Evolutionary conservation across 2,888 invertebrate species (phyloP).

Genomic region (Clistopyga incitator): DNA sequence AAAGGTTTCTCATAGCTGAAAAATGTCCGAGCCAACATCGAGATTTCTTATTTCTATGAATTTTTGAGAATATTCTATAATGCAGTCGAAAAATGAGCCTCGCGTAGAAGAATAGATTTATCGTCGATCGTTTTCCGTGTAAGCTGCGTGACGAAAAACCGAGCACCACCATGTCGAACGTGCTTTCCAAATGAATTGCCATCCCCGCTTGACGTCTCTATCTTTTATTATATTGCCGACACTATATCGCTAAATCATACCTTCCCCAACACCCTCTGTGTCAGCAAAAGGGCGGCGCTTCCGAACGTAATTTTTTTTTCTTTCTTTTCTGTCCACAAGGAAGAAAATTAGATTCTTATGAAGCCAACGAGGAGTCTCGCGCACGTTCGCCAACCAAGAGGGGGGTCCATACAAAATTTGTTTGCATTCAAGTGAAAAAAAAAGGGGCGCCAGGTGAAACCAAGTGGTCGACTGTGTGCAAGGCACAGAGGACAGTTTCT

Average conservation of each 20-base stretch:
- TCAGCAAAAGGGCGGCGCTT: slow-evolving; percentile 60
- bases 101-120: slow-evolving; percentile 63
- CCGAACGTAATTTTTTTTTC: slow-evolving; percentile 31
- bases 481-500: slow-evolving; percentile 10
- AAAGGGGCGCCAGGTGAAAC: slow-evolving; percentile 79
- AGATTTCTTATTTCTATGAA: slow-evolving; percentile 30
- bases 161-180: slow-evolving; percentile 56
- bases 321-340: slow-evolving; percentile 38
- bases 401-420: slow-evolving; percentile 81
- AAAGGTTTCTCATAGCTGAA: background rate
- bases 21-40: background rate
- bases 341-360: slow-evolving; percentile 81
- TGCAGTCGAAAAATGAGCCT: slow-evolving; percentile 28
- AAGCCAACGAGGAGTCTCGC: slow-evolving; percentile 35
- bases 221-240: slow-evolving; percentile 63
- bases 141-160: slow-evolving; percentile 56
- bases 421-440: slow-evolving; percentile 78
- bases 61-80: slow-evolving; percentile 21
- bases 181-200: slow-evolving; percentile 80
- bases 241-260: slow-evolving; percentile 52
- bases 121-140: slow-evolving; percentile 60
- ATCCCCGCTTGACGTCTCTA: slow-evolving; percentile 72
- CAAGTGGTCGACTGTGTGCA: slow-evolving; percentile 11
- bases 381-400: slow-evolving; percentile 43
- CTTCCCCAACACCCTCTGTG: slow-evolving; percentile 38